These are phyloP conservation scores for Eurois occulta DNA, from an alignment of 2,888 invertebrate genomes.

Conservation along the genomic window DNA sequence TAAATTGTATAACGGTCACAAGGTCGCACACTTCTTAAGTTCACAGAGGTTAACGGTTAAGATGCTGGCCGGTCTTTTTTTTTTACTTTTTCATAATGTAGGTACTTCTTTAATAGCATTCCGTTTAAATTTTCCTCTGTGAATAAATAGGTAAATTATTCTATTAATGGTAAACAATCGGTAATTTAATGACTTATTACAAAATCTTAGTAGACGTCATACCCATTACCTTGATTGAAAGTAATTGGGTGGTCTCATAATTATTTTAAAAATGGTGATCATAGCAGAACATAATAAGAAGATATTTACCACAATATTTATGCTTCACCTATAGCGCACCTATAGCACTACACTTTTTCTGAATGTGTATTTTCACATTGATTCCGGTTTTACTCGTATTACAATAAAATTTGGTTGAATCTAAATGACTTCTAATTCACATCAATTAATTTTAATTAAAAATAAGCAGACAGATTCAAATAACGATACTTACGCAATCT, in stretches of 20 bases:
- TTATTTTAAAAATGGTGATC: neutral
- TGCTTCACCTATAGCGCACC: no score
- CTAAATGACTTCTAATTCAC: neutral
- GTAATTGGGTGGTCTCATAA: neutral
- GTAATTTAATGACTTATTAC: neutral
- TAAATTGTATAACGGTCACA: slow-evolving; percentile 85
- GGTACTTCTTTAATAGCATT: neutral
- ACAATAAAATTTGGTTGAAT: neutral
- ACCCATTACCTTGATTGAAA: neutral
- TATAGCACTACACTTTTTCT: no score
- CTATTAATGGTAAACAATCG: neutral
- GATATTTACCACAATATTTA: neutral
- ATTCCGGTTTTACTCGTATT: no score
- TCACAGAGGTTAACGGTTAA: slow-evolving; percentile 84
- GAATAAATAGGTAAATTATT: neutral
- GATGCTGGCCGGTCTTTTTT: slow-evolving; percentile 22
- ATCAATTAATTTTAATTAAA: slow-evolving; percentile 5
- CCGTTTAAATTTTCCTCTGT: neutral
- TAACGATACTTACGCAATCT: neutral
- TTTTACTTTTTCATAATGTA: neutral
- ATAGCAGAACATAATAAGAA: neutral
- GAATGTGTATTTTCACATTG: neutral
- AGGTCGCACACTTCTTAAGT: slow-evolving; percentile 84
- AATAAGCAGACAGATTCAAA: neutral
- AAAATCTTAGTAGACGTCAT: neutral